A percentile compares a stretch with the other conserved stretches of the same genome.
Evolutionary conservation across 2,113 vertebrate species (phyloP).

Genomic region (Rhinogobius similis): DNA sequence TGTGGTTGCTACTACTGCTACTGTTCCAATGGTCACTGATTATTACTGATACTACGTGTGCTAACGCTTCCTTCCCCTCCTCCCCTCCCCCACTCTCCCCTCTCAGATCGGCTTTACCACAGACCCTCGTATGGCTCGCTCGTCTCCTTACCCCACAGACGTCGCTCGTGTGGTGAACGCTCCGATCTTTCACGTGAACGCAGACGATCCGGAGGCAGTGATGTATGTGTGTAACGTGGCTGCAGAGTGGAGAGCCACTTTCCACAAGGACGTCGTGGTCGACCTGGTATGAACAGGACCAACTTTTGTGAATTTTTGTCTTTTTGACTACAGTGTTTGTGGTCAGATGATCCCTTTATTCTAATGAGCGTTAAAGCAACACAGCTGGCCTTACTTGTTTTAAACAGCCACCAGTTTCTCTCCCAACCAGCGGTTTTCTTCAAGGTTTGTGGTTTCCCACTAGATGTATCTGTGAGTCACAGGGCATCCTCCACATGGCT

Average conservation of each 20-base stretch:
- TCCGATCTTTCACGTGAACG: conserved; percentile 96
- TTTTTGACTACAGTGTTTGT: too few species aligned
- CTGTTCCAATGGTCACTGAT: neutral
- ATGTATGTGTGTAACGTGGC: conserved; percentile 97
- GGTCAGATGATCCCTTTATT: too few species aligned
- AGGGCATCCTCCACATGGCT: too few species aligned
- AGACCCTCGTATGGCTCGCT: conserved; percentile 94
- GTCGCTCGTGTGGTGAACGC: conserved; percentile 96
- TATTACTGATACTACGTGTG: neutral
- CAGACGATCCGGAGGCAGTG: conserved; percentile 93
- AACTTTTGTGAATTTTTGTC: too few species aligned
- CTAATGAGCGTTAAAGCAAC: too few species aligned
- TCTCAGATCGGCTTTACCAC: conserved; percentile 97
- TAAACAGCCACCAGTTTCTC: too few species aligned
- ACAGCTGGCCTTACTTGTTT: too few species aligned
- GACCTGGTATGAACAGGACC: conserved; percentile 84
- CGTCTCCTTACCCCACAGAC: conserved; percentile 93
- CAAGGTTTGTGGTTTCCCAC: too few species aligned
- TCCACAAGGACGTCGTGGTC: conserved; percentile 98
- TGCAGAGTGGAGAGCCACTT: conserved; percentile 93
- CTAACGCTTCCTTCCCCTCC: neutral
- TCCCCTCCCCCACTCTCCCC: too few species aligned
- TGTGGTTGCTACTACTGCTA: too few species aligned
- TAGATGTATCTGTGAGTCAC: too few species aligned
- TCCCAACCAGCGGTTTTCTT: too few species aligned